A percentile compares a stretch with the other conserved stretches of the same genome.
phyloP scores from a whole-genome alignment of 2,113 vertebrate genomes.

The Ochotona princeps region DNA sequence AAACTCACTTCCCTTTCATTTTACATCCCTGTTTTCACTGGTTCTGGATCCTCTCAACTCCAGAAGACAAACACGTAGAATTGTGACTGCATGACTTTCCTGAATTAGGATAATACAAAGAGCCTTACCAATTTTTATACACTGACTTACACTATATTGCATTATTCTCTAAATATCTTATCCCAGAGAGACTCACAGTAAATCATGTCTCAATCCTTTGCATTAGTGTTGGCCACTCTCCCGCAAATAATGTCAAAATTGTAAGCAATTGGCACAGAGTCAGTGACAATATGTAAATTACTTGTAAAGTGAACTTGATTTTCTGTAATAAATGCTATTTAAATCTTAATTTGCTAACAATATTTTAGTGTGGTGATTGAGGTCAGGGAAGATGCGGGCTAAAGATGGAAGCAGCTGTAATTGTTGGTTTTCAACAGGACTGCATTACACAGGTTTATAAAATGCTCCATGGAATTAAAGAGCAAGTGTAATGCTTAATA shows the following conservation, averaged over 20 bases:
- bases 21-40: background rate
- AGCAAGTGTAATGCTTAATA: background rate
- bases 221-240: constrained; percentile 78
- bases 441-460: constrained; percentile 58
- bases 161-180: constrained; percentile 43
- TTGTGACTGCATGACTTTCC: background rate
- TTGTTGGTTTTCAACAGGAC: constrained; percentile 79
- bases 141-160: background rate
- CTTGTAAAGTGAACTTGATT: constrained; percentile 81
- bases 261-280: constrained; percentile 81
- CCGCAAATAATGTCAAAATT: constrained; percentile 77
- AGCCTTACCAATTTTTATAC: background rate
- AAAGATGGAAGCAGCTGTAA: constrained; percentile 84
- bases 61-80: background rate
- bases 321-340: constrained; percentile 85
- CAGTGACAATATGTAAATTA: constrained; percentile 85
- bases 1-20: background rate
- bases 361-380: constrained; percentile 88
- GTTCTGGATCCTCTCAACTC: background rate
- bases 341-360: constrained; percentile 87
- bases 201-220: constrained; percentile 60
- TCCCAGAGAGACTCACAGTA: constrained; percentile 62
- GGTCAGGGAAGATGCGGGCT: constrained; percentile 82
- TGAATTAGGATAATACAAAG: constrained; percentile 28
- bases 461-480: constrained; percentile 47